Evolutionary conservation across 2,797 vertebrate genomes (phyloP).

Genomic region (Simalia tracyae): DNA sequence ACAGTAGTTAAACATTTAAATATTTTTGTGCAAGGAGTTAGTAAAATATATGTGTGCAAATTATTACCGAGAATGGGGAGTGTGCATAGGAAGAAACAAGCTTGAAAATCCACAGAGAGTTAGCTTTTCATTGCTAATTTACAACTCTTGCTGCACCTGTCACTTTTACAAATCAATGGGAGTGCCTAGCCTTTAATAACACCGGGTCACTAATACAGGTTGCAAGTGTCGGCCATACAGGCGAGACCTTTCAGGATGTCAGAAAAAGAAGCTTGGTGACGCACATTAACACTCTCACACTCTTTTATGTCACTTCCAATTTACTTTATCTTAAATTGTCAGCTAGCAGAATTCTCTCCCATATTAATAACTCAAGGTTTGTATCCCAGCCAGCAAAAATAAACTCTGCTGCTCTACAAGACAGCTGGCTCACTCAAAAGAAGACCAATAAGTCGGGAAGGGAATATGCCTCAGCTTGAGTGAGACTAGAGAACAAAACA

Average conservation of each 20-base stretch:
- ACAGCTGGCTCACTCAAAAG: slow-evolving; percentile 64
- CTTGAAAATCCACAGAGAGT: slow-evolving; percentile 61
- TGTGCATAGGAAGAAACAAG: slow-evolving; percentile 22
- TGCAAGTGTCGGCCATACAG: slow-evolving; percentile 61
- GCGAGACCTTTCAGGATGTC: slow-evolving; percentile 71
- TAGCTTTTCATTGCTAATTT: slow-evolving; percentile 71
- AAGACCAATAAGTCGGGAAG: slow-evolving; percentile 51
- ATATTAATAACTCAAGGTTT: slow-evolving; percentile 77
- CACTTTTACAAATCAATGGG: slow-evolving; percentile 76
- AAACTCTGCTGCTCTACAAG: slow-evolving; percentile 66
- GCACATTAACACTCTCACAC: slow-evolving; percentile 71
- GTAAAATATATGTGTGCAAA: slow-evolving; percentile 59
- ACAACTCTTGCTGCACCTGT: slow-evolving; percentile 70
- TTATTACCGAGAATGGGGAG: slow-evolving; percentile 33
- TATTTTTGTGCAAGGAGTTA: slow-evolving; percentile 35
- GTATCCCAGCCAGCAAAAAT: slow-evolving; percentile 74
- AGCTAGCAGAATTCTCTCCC: slow-evolving; percentile 68
- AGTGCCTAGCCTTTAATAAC: slow-evolving; percentile 66
- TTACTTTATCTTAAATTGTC: slow-evolving; percentile 79
- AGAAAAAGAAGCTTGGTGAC: slow-evolving; percentile 68
- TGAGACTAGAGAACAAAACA: slow-evolving; percentile 40
- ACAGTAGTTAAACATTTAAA: slow-evolving; percentile 52
- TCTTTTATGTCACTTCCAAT: slow-evolving; percentile 76
- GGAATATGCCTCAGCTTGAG: slow-evolving; percentile 44
- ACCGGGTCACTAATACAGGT: slow-evolving; percentile 63